Evolutionary conservation across 2,888 invertebrate genomes (phyloP).

Genomic region (Pheosia gnoma): DNA sequence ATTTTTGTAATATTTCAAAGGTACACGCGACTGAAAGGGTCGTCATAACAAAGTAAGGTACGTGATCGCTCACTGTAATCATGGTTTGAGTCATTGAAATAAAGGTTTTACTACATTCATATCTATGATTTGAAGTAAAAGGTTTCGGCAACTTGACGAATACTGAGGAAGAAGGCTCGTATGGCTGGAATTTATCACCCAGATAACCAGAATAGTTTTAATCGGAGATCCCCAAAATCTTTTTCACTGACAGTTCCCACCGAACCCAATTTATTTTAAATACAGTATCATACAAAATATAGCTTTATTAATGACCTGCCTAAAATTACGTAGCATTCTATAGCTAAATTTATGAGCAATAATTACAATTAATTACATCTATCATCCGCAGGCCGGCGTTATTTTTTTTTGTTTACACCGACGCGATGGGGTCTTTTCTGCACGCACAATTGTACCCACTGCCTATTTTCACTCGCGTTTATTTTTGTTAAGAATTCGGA

Average conservation of each 20-base stretch:
- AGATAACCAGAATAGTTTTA: too few species aligned
- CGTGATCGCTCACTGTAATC: constrained; percentile 15
- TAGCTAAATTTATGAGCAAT: background rate
- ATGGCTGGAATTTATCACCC: too few species aligned
- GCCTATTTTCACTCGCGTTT: background rate
- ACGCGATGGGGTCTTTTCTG: background rate
- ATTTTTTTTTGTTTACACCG: background rate
- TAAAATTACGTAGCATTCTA: background rate
- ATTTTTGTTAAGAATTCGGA: background rate
- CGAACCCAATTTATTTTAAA: background rate
- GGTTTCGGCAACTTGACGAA: constrained; percentile 34
- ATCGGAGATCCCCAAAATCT: too few species aligned
- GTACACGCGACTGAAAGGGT: constrained; percentile 13
- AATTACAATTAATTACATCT: background rate
- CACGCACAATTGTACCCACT: background rate
- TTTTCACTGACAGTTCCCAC: too few species aligned
- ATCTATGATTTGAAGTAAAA: background rate
- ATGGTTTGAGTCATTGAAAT: too few species aligned
- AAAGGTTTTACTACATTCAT: too few species aligned
- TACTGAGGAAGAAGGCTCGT: constrained; percentile 11
- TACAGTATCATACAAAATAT: too few species aligned
- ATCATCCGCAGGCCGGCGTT: background rate
- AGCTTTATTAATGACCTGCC: background rate
- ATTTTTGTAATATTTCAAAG: background rate
- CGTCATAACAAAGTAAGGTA: constrained; percentile 12